Base-by-base conservation (phyloP, 2,888 invertebrate species). In the Tachina lurida region DNA sequence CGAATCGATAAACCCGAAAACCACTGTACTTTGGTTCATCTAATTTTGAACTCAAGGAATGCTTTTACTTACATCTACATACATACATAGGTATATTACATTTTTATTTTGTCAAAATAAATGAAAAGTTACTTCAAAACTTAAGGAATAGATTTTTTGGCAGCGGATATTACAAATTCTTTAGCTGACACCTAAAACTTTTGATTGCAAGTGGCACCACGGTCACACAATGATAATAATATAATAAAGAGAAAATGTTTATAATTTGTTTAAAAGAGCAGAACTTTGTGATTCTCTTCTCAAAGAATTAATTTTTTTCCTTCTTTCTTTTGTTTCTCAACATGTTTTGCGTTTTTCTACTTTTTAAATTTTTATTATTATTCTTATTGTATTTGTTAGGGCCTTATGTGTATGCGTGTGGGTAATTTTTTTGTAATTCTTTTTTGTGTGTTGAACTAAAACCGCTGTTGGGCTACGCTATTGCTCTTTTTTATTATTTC, bases 151-250 rank as follows among this genome's bases (percentile, higher is more conserved):
- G 3, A 22, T 22, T 22, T 4, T 31, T 4, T 0, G 31, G 31
- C 31, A 22, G 22, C 31, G 31, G 4, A 31, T 31, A 31, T 31
- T 31, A 31, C 4, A 4, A 31, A 31, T 31, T 31, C 31, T 31
- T 31, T 31, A 31, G 31, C 31, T 58, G 17, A 58, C 13, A 31
- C 7, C 19, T 5, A 31, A 7, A 31, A 31, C 0, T 31, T 39
- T 60, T 17, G 15, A 19, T 58, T 68, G 73, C 65, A 68, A 47
- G 63, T 85, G 85, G 85, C 82, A 85, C 49, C 85, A 65, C 73
- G 3, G 4, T 10, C 31, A 19, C 49, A 65, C 52, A 75, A 74
- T 31, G 58, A 74, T 81, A 74, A 58, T 58, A 19, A 58, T 58
- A 19, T 39, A 15, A 41, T 17, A 58, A 58, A 80, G 67, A 74